These are phyloP conservation scores for Hirtodrosophila histrioides DNA, from an alignment of 2,888 invertebrate genomes.

Conservation along the genomic window DNA sequence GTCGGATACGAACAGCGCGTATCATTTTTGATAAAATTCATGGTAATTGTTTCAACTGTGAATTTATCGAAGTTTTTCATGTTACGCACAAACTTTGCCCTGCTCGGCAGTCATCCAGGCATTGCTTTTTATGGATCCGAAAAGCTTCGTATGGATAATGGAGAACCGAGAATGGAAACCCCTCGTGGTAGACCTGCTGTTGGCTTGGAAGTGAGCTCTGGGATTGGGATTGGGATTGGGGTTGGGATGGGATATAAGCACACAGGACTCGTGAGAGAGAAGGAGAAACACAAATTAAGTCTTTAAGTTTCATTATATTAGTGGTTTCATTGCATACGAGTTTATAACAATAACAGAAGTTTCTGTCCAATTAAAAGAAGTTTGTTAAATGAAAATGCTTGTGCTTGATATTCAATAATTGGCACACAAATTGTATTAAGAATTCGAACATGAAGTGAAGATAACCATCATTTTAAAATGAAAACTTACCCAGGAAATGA, in stretches of 20 bases:
- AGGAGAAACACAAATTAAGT: slow-evolving; percentile 24
- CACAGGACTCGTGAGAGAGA: neutral
- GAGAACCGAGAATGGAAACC: slow-evolving; percentile 27
- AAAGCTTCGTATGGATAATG: slow-evolving; percentile 22
- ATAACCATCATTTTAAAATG: too few species aligned
- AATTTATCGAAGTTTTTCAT: slow-evolving; percentile 80
- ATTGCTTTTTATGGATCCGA: slow-evolving; percentile 58
- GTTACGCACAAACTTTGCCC: slow-evolving; percentile 77
- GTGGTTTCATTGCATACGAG: slow-evolving; percentile 37
- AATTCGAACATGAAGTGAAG: neutral
- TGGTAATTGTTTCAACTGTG: slow-evolving; percentile 80
- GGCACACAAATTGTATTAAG: too few species aligned
- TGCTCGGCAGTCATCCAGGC: slow-evolving; percentile 44
- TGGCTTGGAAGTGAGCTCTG: neutral
- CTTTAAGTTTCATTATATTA: slow-evolving; percentile 60
- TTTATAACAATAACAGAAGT: slow-evolving; percentile 23
- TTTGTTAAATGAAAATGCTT: slow-evolving; percentile 12
- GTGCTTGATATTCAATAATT: slow-evolving; percentile 16
- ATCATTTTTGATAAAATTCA: slow-evolving; percentile 80
- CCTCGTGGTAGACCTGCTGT: slow-evolving; percentile 7
- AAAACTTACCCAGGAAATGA: too few species aligned
- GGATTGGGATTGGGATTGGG: too few species aligned
- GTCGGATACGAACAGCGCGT: slow-evolving; percentile 78
- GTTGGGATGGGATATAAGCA: slow-evolving; percentile 3
- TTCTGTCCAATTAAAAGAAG: slow-evolving; percentile 13